A percentile compares a stretch with the other conserved stretches of the same genome.
Evolutionary conservation across 2,797 vertebrate species (phyloP).

Genomic region (Characodon lateralis): DNA sequence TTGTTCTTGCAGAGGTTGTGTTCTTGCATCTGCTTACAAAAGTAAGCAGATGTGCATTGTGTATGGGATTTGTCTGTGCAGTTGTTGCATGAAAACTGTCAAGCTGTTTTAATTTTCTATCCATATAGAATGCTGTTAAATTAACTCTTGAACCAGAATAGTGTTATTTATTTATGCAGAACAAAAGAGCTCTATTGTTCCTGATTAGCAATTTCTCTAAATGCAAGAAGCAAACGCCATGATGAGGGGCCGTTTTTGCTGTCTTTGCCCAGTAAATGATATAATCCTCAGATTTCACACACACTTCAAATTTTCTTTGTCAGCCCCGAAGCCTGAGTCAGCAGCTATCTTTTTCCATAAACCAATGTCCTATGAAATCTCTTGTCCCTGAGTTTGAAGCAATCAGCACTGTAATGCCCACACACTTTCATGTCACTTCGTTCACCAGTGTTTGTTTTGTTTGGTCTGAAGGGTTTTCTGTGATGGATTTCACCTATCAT

Average conservation of each 20-base stretch:
- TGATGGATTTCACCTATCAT: constrained; percentile 76
- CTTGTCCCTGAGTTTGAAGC: constrained; percentile 59
- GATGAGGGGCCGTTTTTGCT: constrained; percentile 16
- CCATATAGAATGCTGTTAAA: not conserved
- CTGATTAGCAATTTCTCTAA: constrained; percentile 14
- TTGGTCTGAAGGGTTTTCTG: constrained; percentile 66
- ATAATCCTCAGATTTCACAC: constrained; percentile 33
- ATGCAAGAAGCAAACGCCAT: constrained; percentile 1
- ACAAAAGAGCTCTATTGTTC: constrained; percentile 15
- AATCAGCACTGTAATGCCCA: constrained; percentile 60
- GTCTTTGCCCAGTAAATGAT: constrained; percentile 40
- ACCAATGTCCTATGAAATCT: constrained; percentile 61
- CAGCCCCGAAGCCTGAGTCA: constrained; percentile 63
- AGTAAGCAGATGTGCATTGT: constrained; percentile 25
- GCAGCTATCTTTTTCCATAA: constrained; percentile 57
- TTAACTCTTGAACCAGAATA: not conserved
- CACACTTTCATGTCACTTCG: constrained; percentile 48
- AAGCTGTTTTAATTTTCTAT: constrained; percentile 38
- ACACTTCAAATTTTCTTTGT: constrained; percentile 21
- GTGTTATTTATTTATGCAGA: constrained; percentile 19
- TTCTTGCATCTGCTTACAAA: constrained; percentile 6
- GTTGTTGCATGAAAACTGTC: not conserved
- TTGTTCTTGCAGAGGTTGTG: constrained; percentile 40
- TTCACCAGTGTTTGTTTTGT: constrained; percentile 62
- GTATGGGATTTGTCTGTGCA: constrained; percentile 39